Percentiles rank a stretch among this genome's conserved stretches.
phyloP scores from a whole-genome alignment of 2,113 vertebrate species.

The Garra rufa region DNA sequence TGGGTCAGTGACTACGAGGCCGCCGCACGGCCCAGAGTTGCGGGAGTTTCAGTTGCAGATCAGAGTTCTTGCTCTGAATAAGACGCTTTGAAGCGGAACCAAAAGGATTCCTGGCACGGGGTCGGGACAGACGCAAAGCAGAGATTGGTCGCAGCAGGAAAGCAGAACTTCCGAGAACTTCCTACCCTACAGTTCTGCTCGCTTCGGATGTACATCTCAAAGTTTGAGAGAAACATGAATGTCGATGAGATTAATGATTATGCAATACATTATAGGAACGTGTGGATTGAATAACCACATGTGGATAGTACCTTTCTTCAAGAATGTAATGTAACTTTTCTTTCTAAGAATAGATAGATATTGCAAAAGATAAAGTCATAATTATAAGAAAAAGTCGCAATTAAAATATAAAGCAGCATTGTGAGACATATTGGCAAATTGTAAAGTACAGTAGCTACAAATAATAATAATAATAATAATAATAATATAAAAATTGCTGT shows the following conservation, averaged over 20 bases:
- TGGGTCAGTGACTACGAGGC: not conserved
- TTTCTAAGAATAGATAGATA: not conserved
- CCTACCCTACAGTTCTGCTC: not conserved
- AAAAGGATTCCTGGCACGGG: not conserved
- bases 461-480: no score
- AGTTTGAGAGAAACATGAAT: not conserved
- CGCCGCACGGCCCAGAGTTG: not conserved
- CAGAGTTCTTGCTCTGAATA: not conserved
- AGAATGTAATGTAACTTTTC: not conserved
- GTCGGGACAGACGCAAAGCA: not conserved
- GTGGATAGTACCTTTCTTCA: no score
- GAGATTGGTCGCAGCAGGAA: slow-evolving; percentile 22
- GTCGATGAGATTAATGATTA: not conserved
- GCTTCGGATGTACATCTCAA: not conserved
- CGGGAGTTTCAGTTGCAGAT: slow-evolving; percentile 14
- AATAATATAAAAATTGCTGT: no score
- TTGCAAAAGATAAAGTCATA: not conserved
- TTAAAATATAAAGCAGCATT: not conserved
- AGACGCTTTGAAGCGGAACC: slow-evolving; percentile 7
- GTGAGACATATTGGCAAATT: no score
- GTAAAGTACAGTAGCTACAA: no score
- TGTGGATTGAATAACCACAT: not conserved
- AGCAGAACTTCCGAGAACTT: slow-evolving; percentile 14
- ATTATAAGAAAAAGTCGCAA: not conserved
- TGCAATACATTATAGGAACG: not conserved